These are phyloP conservation scores for Fratercula arctica DNA, from an alignment of 2,797 vertebrate genomes.

Conservation along the genomic window DNA sequence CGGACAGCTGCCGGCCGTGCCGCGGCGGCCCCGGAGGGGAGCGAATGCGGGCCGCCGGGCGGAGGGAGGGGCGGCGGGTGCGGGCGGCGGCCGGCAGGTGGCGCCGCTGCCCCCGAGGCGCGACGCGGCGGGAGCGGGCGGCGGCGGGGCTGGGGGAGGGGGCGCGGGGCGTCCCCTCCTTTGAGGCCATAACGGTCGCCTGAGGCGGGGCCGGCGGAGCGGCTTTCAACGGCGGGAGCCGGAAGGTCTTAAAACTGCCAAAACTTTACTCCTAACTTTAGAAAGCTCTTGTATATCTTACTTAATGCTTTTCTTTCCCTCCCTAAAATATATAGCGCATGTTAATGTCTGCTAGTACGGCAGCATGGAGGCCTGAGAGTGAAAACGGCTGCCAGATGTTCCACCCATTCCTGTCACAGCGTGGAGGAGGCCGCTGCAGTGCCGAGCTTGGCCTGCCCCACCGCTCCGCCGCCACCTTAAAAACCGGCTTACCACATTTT, in stretches of 20 bases:
- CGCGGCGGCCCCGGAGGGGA: no score
- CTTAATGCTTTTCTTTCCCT: rapidly evolving
- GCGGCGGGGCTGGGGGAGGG: not conserved
- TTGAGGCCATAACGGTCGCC: rapidly evolving
- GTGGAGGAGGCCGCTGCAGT: not conserved
- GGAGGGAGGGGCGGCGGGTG: not conserved
- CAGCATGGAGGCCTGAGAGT: not conserved
- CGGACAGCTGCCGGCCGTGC: rapidly evolving
- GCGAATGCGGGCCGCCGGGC: not conserved
- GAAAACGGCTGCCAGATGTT: rapidly evolving
- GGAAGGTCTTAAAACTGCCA: not conserved
- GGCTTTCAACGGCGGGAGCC: rapidly evolving
- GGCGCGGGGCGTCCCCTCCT: not conserved
- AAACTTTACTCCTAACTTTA: not conserved
- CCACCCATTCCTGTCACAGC: rapidly evolving
- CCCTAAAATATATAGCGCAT: rapidly evolving
- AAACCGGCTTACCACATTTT: rapidly evolving
- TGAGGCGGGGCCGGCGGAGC: not conserved
- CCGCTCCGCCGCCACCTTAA: no score
- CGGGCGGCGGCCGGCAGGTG: not conserved
- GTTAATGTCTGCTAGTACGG: not conserved
- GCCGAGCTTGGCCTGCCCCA: not conserved
- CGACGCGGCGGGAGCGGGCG: not conserved
- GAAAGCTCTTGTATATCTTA: rapidly evolving
- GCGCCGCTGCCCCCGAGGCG: not conserved